Evolutionary conservation across 1,140 invertebrate genomes (phyloP).

Genomic region (Ectropis grisescens): DNA sequence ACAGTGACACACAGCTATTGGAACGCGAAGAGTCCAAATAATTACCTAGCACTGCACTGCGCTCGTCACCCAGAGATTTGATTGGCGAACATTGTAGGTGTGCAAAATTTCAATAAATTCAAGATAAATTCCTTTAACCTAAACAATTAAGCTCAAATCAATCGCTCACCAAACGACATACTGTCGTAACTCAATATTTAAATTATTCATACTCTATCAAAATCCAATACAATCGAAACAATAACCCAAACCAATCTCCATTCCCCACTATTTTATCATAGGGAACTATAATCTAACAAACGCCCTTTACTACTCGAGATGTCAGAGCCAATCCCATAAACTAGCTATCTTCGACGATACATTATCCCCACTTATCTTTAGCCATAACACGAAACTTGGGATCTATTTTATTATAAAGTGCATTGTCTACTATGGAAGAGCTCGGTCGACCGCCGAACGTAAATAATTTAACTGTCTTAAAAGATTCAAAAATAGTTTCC

Average conservation of each 20-base stretch:
- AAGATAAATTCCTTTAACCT: too few relatives aligned
- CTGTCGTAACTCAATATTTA: slow-evolving; percentile 4
- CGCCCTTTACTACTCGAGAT: slow-evolving; percentile 52
- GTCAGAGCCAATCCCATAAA: slow-evolving; percentile 58
- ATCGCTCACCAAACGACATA: not conserved
- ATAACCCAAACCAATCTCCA: slow-evolving; percentile 39
- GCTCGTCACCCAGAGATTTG: too few relatives aligned
- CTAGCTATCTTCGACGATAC: slow-evolving; percentile 58
- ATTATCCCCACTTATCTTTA: slow-evolving; percentile 62
- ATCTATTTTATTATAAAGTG: slow-evolving; percentile 69
- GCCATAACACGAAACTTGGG: slow-evolving; percentile 55
- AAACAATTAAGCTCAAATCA: too few relatives aligned
- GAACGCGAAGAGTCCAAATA: too few relatives aligned
- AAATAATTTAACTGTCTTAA: slow-evolving; percentile 71
- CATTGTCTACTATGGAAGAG: slow-evolving; percentile 55
- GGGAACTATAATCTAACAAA: slow-evolving; percentile 46
- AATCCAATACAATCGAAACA: slow-evolving; percentile 3
- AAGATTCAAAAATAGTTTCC: slow-evolving; percentile 71
- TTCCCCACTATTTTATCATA: slow-evolving; percentile 27
- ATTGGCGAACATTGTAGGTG: too few relatives aligned
- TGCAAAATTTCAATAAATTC: too few relatives aligned
- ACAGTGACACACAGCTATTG: too few relatives aligned
- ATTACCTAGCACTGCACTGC: too few relatives aligned
- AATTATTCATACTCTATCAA: too few relatives aligned
- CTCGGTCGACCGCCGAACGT: slow-evolving; percentile 50